A percentile compares a stretch with the other conserved stretches of the same genome.
phyloP scores from a whole-genome alignment of 2,113 vertebrate genomes.

The Sminthopsis crassicaudata region DNA sequence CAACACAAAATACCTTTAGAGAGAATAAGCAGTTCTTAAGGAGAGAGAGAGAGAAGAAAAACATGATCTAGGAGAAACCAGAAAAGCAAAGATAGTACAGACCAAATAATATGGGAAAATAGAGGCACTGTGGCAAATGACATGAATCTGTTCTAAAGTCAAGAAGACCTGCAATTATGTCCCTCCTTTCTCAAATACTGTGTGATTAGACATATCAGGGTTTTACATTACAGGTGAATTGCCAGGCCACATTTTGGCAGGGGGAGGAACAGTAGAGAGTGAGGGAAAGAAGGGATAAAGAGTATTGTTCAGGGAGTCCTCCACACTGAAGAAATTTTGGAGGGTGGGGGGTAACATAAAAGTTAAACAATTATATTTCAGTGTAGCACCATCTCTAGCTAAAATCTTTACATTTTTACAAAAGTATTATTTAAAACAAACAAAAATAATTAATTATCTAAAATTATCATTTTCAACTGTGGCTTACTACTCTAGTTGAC shows the following conservation, averaged over 20 bases:
- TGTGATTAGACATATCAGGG: not conserved
- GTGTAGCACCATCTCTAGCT: not conserved
- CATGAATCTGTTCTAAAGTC: not conserved
- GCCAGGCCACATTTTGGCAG: not conserved
- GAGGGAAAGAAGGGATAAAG: no score
- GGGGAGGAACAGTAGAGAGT: no score
- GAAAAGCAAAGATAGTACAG: not conserved
- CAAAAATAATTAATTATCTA: not conserved
- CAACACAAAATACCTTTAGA: slow-evolving; percentile 10
- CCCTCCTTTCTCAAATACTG: not conserved
- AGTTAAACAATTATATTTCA: not conserved
- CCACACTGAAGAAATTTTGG: not conserved
- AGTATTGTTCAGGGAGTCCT: not conserved
- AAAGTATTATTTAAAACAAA: not conserved
- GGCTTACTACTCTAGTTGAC: not conserved
- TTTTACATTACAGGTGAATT: not conserved
- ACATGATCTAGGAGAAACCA: slow-evolving; percentile 1
- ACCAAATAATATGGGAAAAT: not conserved
- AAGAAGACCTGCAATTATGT: not conserved
- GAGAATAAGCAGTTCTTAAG: not conserved
- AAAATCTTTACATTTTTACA: not conserved
- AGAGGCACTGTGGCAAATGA: not conserved
- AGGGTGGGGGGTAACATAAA: not conserved
- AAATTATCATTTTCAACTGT: not conserved
- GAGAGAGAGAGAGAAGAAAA: slow-evolving; percentile 36